Percentiles rank a stretch among this genome's conserved stretches.
Conservation (phyloP, 2,797 vertebrate species). For the Phataginus tricuspis region DNA sequence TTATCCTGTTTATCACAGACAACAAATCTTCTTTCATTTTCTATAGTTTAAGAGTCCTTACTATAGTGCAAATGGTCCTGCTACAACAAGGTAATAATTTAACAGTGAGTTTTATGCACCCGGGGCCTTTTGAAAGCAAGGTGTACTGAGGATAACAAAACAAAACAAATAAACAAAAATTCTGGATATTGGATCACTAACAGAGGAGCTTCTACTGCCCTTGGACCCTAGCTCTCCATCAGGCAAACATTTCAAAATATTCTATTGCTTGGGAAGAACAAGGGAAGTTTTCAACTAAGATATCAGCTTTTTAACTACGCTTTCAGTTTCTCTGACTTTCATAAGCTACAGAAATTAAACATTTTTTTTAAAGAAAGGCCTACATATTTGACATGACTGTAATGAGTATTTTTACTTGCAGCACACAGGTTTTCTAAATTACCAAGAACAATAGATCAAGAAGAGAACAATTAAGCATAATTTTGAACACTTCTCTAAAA, state of each 20-base stretch:
- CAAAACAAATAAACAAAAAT: neutral
- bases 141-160: neutral
- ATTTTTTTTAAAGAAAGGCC: neutral
- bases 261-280: neutral
- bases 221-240: neutral
- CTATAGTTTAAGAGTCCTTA: neutral
- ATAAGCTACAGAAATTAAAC: conserved; percentile 1
- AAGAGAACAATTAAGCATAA: conserved; percentile 57
- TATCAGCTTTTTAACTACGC: neutral
- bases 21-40: neutral
- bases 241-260: neutral
- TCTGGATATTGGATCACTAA: neutral
- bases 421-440: conserved; percentile 30
- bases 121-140: neutral
- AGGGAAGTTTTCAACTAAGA: neutral
- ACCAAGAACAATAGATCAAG: conserved; percentile 50
- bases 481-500: conserved; percentile 10
- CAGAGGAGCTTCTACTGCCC: neutral
- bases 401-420: conserved; percentile 49
- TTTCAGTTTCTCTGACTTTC: neutral
- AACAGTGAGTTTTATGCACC: neutral
- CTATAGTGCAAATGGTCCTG: neutral
- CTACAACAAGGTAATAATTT: neutral
- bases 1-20: neutral
- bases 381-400: conserved; percentile 29